Evolutionary conservation across 2,888 invertebrate species (phyloP), one percentile per base, ranked within the genome.

Genomic region (Mimachlamys varia): DNA sequence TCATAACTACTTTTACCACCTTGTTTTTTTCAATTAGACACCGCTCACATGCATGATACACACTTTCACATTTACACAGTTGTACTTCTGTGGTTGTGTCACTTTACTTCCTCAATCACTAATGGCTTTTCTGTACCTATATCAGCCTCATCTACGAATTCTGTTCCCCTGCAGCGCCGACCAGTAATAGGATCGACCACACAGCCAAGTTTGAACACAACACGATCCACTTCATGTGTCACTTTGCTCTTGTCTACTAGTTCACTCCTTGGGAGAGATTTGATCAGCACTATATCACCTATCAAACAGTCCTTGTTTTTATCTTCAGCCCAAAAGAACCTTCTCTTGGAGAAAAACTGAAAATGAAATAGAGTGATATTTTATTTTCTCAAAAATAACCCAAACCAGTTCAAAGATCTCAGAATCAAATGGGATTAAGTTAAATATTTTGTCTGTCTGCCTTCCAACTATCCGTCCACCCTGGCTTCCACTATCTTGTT

Each of bases 111-210:
- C 33, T 76, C 33, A 33, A 76, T 76, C 76, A 76, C 88, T 88
- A 49, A 50, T 88, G 44, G 88, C 44, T 88, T 50, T 49, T 50
- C 50, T 88, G 49, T 44, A 15, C 88, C 76, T 76, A 22, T 17
- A 76, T 76, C 76, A 76, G 76, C 91, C 76, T 94, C 94, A 89
- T 96, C 95, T 88, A 95, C 90, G 92, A 94, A 96, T 49, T 94
- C 91, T 37, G 92, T 94, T 10, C 96, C 96, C 38, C 95, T 89
- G 91, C 95, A 96, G 15, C 93, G 91, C 37, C 92, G 89, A 10
- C 96, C 96, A 37, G 96, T 96, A 10, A 96, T 91, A n/a, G 96
- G 96, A 90, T 96, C 96, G 22, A 94, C 92, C 12, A 93, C 92
- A 5, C 92, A 92, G 22, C 96, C 96, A 38, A 94, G 90, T 90